Conservation (phyloP, 2,113 vertebrate species). For the Misgurnus mizolepis region DNA sequence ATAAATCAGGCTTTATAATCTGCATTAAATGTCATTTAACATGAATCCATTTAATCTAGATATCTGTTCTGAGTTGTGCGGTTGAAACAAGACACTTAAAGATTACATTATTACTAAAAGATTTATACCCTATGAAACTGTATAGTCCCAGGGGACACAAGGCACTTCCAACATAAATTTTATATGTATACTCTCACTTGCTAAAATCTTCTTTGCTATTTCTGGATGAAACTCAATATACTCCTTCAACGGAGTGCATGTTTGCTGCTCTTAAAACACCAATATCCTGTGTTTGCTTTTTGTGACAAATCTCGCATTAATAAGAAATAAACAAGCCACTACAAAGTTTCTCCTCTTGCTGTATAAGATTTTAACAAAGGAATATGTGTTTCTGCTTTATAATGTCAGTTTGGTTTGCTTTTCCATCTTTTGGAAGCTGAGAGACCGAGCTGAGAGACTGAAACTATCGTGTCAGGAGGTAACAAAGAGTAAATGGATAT, state of each 20-base stretch:
- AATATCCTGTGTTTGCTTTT: neutral
- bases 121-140: neutral
- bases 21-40: no score
- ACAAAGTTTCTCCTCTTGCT: neutral
- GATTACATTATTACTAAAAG: neutral
- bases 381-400: neutral
- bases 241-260: neutral
- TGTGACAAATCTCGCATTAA: neutral
- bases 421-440: neutral
- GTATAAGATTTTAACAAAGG: conserved; percentile 13
- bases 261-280: neutral
- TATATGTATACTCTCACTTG: neutral
- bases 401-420: conserved; percentile 24
- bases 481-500: conserved; percentile 25
- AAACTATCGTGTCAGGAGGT: neutral
- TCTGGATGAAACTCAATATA: neutral
- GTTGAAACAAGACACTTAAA: neutral
- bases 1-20: no score
- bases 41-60: no score
- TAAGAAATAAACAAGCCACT: neutral
- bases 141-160: neutral
- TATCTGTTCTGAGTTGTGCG: no score
- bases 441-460: neutral
- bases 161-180: neutral
- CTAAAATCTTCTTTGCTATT: neutral